Evolutionary conservation across 2,113 vertebrate genomes (phyloP).

Genomic region (Syngnathoides biaculeatus): DNA sequence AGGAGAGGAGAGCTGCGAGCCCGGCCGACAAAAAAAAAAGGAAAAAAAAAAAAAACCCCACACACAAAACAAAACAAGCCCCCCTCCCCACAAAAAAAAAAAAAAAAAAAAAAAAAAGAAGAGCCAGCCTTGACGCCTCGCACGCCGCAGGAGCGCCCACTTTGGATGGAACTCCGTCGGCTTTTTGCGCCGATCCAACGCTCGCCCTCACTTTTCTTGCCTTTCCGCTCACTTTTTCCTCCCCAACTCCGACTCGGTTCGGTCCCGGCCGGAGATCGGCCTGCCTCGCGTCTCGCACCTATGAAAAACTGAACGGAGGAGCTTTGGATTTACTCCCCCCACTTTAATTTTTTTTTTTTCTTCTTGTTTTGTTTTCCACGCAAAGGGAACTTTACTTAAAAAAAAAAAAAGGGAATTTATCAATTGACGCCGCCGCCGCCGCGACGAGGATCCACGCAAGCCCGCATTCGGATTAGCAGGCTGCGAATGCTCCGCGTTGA

Average conservation of each 20-base stretch:
- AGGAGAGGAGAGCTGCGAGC: neutral
- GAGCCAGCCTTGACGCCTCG: conserved; percentile 2
- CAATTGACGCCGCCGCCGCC: too few species aligned
- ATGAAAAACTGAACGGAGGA: neutral
- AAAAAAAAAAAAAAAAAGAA: too few species aligned
- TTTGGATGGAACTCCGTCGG: neutral
- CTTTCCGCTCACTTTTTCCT: too few species aligned
- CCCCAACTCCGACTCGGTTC: neutral
- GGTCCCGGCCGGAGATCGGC: neutral
- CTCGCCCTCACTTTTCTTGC: neutral
- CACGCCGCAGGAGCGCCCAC: neutral
- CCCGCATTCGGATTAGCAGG: conserved; percentile 63
- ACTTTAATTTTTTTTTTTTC: neutral
- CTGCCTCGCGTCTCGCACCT: neutral
- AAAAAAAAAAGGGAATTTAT: conserved; percentile 42
- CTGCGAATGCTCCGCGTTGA: conserved; percentile 40
- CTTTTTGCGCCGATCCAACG: neutral
- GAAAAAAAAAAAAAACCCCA: too few species aligned
- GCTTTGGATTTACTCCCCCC: conserved; percentile 65
- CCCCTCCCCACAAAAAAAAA: too few species aligned
- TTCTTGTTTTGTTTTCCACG: conserved; percentile 4
- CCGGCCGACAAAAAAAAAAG: neutral
- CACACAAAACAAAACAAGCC: too few species aligned
- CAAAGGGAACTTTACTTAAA: conserved; percentile 18
- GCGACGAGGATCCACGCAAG: conserved; percentile 45